These are phyloP conservation scores for Amphipyra tragopoginis DNA, from an alignment of 2,888 invertebrate species.

Conservation along the genomic window DNA sequence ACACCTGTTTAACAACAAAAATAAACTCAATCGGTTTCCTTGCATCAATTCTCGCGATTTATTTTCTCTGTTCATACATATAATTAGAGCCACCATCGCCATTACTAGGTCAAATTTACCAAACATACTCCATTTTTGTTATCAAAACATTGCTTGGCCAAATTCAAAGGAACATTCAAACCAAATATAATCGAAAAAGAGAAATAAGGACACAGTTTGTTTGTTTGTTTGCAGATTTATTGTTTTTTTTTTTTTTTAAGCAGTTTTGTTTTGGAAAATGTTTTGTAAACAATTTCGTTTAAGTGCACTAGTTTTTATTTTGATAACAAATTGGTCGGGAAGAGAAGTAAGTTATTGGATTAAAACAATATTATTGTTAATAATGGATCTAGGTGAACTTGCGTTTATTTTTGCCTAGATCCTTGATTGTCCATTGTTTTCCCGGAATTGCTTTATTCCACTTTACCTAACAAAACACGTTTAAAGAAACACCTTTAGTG, in stretches of 20 bases:
- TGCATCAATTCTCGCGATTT: not conserved
- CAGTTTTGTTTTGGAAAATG: not conserved
- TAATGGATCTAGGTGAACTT: too few relatives aligned
- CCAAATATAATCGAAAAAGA: not conserved
- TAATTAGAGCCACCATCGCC: not conserved
- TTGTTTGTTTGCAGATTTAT: too few relatives aligned
- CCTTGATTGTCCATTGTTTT: too few relatives aligned
- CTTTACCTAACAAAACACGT: too few relatives aligned
- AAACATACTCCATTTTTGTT: conserved; percentile 20
- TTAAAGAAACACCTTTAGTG: too few relatives aligned
- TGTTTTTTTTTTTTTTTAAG: not conserved
- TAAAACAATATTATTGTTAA: too few relatives aligned
- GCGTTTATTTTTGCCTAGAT: too few relatives aligned
- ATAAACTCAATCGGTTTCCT: conserved; percentile 1
- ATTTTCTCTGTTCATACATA: not conserved
- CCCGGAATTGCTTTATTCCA: too few relatives aligned
- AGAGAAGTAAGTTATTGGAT: too few relatives aligned
- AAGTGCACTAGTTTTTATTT: too few relatives aligned
- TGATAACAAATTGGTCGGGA: too few relatives aligned
- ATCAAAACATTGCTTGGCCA: conserved; percentile 18
- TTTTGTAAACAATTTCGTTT: too few relatives aligned
- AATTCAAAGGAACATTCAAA: not conserved
- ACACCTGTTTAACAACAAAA: conserved; percentile 1
- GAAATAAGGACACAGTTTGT: not conserved
- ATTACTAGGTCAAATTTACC: conserved; percentile 8